Percentiles rank a stretch among this genome's conserved stretches.
Conservation (phyloP, 2,888 invertebrate genomes). For the Antitype chi region DNA sequence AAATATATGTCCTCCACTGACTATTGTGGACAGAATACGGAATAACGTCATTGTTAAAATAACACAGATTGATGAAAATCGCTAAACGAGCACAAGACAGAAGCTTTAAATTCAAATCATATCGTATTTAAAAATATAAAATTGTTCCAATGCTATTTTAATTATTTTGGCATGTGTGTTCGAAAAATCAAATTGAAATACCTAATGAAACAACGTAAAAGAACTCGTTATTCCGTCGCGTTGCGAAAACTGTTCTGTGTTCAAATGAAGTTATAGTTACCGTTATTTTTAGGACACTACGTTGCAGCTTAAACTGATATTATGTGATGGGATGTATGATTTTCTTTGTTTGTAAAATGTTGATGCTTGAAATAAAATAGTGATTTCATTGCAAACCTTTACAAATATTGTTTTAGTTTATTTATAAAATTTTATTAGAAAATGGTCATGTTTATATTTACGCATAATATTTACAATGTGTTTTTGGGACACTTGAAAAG, state of each 20-base stretch:
- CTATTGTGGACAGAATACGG: conserved; percentile 34
- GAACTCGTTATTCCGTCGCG: conserved; percentile 25
- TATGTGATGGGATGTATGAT: conserved; percentile 61
- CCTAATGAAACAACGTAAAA: conserved; percentile 28
- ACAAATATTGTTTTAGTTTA: neutral
- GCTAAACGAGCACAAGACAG: conserved; percentile 23
- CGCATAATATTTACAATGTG: neutral
- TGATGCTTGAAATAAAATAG: conserved; percentile 30
- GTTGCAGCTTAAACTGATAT: conserved; percentile 56
- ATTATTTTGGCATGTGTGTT: neutral
- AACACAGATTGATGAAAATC: conserved; percentile 12
- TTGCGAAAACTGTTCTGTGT: conserved; percentile 71
- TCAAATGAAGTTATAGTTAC: conserved; percentile 69
- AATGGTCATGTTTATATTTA: conserved; percentile 7
- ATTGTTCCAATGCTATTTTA: neutral
- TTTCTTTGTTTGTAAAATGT: conserved; percentile 43
- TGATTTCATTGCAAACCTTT: conserved; percentile 4
- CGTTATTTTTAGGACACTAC: conserved; percentile 75
- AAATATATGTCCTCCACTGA: conserved; percentile 30
- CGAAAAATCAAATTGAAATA: conserved; percentile 40
- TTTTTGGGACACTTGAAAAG: conserved; percentile 15
- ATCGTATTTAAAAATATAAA: conserved; percentile 35
- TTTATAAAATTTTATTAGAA: neutral
- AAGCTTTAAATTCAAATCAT: conserved; percentile 50
- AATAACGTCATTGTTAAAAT: conserved; percentile 28